These are phyloP conservation scores for Dryomyza anilis DNA, from an alignment of 2,888 invertebrate species.

Conservation along the genomic window DNA sequence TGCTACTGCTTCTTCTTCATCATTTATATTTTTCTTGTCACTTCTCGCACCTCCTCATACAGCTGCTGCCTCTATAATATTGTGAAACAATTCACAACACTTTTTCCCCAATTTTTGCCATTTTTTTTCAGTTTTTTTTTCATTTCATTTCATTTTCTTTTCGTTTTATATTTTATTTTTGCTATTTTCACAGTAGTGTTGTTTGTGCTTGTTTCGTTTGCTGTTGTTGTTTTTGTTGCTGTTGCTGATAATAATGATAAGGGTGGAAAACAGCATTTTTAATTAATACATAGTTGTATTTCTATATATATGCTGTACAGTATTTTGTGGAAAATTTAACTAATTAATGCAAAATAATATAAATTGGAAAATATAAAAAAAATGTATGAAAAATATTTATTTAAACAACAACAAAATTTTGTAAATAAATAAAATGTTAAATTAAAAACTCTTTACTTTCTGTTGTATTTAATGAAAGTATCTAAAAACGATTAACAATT, in stretches of 20 bases:
- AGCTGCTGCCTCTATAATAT: no score
- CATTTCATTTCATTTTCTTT: not conserved
- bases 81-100: conserved; percentile 33
- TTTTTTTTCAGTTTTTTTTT: not conserved
- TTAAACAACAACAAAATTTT: no score
- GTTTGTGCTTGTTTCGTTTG: not conserved
- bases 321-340: no score
- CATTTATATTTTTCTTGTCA: conserved; percentile 33
- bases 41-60: conserved; percentile 28
- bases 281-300: conserved; percentile 4
- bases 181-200: not conserved
- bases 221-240: not conserved
- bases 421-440: no score
- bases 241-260: not conserved
- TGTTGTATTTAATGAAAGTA: no score
- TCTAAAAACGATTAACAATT: no score
- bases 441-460: no score
- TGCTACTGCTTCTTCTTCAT: conserved; percentile 19
- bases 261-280: conserved; percentile 3
- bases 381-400: no score
- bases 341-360: no score
- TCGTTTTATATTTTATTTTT: not conserved
- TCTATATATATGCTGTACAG: no score
- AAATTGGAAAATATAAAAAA: no score
- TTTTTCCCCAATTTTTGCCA: conserved; percentile 6